Base-by-base conservation (phyloP, 2,888 invertebrate genomes). In the Amphipoea lucens region DNA sequence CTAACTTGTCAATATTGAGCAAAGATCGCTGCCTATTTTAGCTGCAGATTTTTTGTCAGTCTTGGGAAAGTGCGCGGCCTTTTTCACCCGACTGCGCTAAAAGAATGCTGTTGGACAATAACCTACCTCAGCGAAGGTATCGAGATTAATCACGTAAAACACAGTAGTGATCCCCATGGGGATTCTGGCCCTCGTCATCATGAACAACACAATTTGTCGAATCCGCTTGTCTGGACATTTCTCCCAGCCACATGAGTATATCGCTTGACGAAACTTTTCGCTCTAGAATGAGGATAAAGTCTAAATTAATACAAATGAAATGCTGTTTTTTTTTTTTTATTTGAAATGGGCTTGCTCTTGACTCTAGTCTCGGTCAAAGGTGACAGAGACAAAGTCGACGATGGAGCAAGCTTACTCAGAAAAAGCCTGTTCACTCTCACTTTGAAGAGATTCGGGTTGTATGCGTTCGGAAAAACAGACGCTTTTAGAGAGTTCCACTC, bases 161-260 rank as follows among this genome's bases (percentile, higher is more conserved):
- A 95, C 87, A 17, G 95, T 95, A 60, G 89, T 92, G 68, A 96
- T 90, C 63, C 92, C 92, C 42, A 96, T 89, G 4, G 95, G 94
- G 14, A 88, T 87, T 4, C 88, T 87, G 14, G 95, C 92, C 79
- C 95, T 93, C 72, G 92, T 93, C 83, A 96, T 82, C 95, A 96
- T 95, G 68, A 96, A 89, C 45, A 95, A 85, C 23, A 96, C 90
- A 23, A 91, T 93, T 78, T 92, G 92, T 69, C 94, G 91, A 29
- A 91, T 85, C 68, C 87, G 78, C 63, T 85, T 89, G 81, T 94
- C 83, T 0, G 90, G 79, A 12, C 90, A 85, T 54, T 90, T 92
- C 83, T 96, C 95, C 96, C 96, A 96, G 9, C 93, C 92, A 75
- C 94, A 94, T 1, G 92, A 90, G 79, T 96, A 96, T 79, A 95